Conservation (phyloP, 2,888 invertebrate genomes). For the Ectemnius lituratus region DNA sequence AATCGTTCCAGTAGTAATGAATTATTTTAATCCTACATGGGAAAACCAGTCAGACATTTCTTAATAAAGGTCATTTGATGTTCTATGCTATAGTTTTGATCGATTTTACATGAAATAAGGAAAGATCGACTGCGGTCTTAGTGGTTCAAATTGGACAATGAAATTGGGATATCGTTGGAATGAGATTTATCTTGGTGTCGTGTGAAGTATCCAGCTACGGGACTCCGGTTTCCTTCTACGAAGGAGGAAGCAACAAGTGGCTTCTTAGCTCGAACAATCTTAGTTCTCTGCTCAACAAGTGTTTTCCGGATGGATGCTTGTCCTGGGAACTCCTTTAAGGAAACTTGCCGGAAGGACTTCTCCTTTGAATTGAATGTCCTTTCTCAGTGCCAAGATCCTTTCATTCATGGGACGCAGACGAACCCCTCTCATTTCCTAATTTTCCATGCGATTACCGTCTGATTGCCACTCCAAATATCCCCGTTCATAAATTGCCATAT, state of each 20-base stretch:
- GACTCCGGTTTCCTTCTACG: conserved; percentile 59
- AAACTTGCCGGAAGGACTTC: conserved; percentile 27
- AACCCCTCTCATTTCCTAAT: no score
- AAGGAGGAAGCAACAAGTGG: conserved; percentile 75
- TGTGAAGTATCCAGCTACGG: conserved; percentile 64
- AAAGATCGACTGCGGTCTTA: background rate
- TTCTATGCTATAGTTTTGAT: background rate
- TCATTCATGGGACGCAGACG: no score
- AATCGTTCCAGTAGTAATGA: conserved; percentile 59
- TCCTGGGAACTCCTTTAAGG: conserved; percentile 34
- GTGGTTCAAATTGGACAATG: background rate
- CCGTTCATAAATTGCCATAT: no score
- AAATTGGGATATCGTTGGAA: conserved; percentile 13
- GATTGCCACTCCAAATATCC: no score
- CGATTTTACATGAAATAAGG: background rate
- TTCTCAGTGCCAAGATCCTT: background rate
- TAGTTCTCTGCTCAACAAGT: conserved; percentile 75
- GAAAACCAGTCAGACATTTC: background rate
- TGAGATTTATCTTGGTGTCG: conserved; percentile 40
- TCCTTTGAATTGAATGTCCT: conserved; percentile 20
- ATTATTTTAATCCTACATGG: conserved; percentile 49
- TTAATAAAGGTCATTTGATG: background rate
- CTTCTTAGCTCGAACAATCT: conserved; percentile 76
- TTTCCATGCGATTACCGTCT: no score
- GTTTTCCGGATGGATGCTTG: conserved; percentile 58